phyloP scores from a whole-genome alignment of 2,888 invertebrate genomes.

The Noctua comes region DNA sequence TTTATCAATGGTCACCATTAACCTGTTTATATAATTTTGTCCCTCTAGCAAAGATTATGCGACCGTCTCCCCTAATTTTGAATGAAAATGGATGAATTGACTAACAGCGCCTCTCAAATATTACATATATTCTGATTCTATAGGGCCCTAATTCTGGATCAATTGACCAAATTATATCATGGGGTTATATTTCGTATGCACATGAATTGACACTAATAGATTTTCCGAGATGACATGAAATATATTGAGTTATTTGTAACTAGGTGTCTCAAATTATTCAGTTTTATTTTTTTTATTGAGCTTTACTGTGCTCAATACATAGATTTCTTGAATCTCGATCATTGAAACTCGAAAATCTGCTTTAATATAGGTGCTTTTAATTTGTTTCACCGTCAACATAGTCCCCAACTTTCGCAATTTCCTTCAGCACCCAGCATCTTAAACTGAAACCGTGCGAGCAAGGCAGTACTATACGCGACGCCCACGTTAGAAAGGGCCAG shows the following conservation, averaged over 20 bases:
- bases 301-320: neutral
- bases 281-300: neutral
- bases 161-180: conserved; percentile 21
- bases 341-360: neutral
- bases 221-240: neutral
- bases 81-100: conserved; percentile 39
- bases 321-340: neutral
- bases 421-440: conserved; percentile 37
- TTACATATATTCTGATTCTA: conserved; percentile 4
- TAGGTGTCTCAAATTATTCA: too few relatives aligned
- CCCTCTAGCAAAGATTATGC: conserved; percentile 55
- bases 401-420: conserved; percentile 10
- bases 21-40: conserved; percentile 54
- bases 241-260: neutral
- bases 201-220: neutral
- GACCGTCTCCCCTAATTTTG: conserved; percentile 36
- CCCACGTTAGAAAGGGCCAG: conserved; percentile 69
- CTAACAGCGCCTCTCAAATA: neutral
- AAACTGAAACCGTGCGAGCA: conserved; percentile 53
- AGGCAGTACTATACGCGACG: conserved; percentile 38
- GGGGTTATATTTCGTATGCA: conserved; percentile 10
- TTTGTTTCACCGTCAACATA: neutral
- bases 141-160: conserved; percentile 22
- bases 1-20: conserved; percentile 38
- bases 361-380: neutral